These are phyloP conservation scores for Meta bourneti DNA, from an alignment of 2,888 invertebrate genomes.

Conservation along the genomic window DNA sequence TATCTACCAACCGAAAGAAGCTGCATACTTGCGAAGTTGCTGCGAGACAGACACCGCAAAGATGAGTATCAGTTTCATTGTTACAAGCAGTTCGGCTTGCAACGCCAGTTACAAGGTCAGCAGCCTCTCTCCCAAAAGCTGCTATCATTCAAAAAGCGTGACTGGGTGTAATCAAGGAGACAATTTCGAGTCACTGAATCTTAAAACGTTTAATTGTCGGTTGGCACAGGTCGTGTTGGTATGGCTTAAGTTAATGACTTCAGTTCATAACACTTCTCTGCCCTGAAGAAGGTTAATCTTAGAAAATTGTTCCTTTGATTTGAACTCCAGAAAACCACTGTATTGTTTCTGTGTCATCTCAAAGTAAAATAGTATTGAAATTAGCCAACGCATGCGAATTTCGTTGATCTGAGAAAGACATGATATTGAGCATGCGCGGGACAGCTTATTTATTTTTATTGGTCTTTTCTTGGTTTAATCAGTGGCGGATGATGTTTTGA, in stretches of 20 bases:
- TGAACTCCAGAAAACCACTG: too few relatives aligned
- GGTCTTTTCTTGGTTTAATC: too few relatives aligned
- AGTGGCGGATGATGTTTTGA: too few relatives aligned
- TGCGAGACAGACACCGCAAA: background rate
- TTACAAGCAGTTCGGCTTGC: slow-evolving; percentile 5
- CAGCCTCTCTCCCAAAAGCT: slow-evolving; percentile 36
- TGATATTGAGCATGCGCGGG: too few relatives aligned
- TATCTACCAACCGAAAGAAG: background rate
- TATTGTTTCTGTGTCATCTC: too few relatives aligned
- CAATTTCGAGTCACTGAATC: slow-evolving; percentile 35
- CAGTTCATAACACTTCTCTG: background rate
- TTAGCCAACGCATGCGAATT: too few relatives aligned
- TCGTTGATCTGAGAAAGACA: too few relatives aligned
- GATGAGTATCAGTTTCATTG: slow-evolving; percentile 20
- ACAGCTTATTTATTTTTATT: too few relatives aligned
- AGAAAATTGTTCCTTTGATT: background rate
- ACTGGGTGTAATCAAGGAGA: slow-evolving; percentile 21
- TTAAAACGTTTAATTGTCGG: slow-evolving; percentile 26
- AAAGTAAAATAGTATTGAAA: too few relatives aligned
- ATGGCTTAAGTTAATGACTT: background rate
- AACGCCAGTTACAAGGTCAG: slow-evolving; percentile 42
- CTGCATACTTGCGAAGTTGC: too few relatives aligned
- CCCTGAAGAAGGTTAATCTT: background rate
- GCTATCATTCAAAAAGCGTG: slow-evolving; percentile 35
- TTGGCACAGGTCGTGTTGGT: slow-evolving; percentile 1